Base-by-base conservation (phyloP, 2,113 vertebrate species). In the Casuarius casuarius region DNA sequence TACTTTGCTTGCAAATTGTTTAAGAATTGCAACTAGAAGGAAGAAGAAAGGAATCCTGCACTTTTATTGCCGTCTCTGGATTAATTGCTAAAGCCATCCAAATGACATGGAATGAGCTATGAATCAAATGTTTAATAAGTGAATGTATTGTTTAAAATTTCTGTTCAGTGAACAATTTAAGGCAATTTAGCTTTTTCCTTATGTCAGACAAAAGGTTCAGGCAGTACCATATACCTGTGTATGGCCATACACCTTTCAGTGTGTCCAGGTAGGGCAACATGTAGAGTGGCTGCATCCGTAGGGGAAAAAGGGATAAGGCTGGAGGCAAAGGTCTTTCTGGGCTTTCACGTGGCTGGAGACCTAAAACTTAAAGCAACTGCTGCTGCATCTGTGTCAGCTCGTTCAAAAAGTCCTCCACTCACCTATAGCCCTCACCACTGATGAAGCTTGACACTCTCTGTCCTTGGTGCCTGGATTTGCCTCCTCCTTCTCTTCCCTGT, bases 1-100 rank as follows among this genome's bases (percentile, higher is more conserved):
- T 51, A 62, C 13, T 87, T 94, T 26, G 77, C 61, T 93, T 84
- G 59, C 33, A 94, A 86, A 83, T 62, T 75, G 68, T 65, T 95
- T 89, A 72, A 52, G 78, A 86, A 88, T 79, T 59, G 28, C 72
- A 66, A 5, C 26, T 74, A 78, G 51, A 81, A 61, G 51, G 77
- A 88, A 88, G 66, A 87, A 49, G 59, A 85, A 51, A 92, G 38
- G 52, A 92, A 66, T 54, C 9, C 14, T 46, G 65, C 19, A 40
- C 1, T 3, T 58, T 91, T 81, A 33, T 29, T 80, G 18, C 38
- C 77, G 15, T 51, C 91, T 80, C 46, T 63, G 61, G 25, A 73
- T 63, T 73, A 65, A 73, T 84, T 82, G 48, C 59, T 76, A 77
- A 82, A 67, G 8, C 65, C 35, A 44, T 17, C 42, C 1, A 2